Evolutionary conservation across 2,888 invertebrate genomes (phyloP), one percentile per base, ranked within the genome.

Genomic region (Yponomeuta plumbellus): DNA sequence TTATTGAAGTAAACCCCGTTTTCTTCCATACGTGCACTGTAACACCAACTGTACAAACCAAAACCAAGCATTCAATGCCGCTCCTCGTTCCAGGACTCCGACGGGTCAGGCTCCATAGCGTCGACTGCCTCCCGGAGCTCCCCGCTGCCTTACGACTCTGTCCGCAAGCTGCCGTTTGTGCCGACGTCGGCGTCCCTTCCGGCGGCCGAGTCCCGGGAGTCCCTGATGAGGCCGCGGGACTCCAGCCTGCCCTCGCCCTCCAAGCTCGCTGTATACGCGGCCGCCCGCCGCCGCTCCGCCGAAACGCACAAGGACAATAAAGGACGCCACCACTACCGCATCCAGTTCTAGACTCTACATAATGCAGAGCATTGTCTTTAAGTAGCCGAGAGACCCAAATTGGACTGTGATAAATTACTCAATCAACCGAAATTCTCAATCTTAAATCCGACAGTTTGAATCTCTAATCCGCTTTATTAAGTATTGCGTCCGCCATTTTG

Each of bases 311-410:
- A 93, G 73, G 94, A 94, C 67, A 87, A 80, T 62, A 91, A 91
- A 70, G 76, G 93, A 68, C 92, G 93, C 34, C 94, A 93, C 78
- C 95, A 95, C 80, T 95, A 95, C 80, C 92, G 95, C 69, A 95
- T 95, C 77, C 95, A 95, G 78, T 95, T 95, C 83, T 95, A 89
- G 81, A 21, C 56, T 52, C 52, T 20, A 20, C 8, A 56, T 17
- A 34, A 34, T 8, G 34, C 8, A 8, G 34, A 34, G 34, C 34
- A 6, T 34, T 6, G 34, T 34, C 26, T 26, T 8, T 34, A 5
- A 10, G 8, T 34, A 34, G 34, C 34, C 6, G 17, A 52, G 44
- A 17, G 17, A 17, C 17, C 44, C 44, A 17, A 52, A 52, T 17
- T 17, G 17, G 17, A 52, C 17, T 52, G 44, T 17, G 44, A 13